Conservation (phyloP, 2,888 invertebrate species). For the Odontomyia ornata region DNA sequence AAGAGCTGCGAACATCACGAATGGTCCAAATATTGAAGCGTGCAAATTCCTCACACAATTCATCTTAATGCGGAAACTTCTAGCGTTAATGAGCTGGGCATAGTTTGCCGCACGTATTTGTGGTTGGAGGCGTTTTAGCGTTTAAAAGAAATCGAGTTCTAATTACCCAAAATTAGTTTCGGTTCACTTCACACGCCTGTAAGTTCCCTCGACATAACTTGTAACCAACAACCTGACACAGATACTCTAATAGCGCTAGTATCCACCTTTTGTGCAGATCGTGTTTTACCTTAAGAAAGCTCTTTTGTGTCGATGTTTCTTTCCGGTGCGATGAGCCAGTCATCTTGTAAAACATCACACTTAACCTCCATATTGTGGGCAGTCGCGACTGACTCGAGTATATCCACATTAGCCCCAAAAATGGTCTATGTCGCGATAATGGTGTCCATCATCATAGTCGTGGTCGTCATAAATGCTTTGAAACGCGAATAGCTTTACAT, state of each 20-base stretch:
- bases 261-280: neutral
- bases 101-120: no score
- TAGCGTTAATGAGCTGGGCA: no score
- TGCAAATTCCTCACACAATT: neutral
- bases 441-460: neutral
- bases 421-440: constrained; percentile 5
- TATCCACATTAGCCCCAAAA: constrained; percentile 31
- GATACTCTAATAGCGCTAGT: neutral
- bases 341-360: constrained; percentile 19
- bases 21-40: neutral
- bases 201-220: no score
- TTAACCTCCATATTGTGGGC: constrained; percentile 20
- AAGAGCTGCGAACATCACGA: neutral
- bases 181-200: no score
- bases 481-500: constrained; percentile 11
- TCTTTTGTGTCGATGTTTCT: neutral
- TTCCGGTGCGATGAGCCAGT: constrained; percentile 7
- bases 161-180: no score
- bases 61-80: neutral
- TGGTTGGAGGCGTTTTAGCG: no score
- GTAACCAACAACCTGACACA: neutral
- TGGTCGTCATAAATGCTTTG: neutral
- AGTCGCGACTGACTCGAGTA: neutral
- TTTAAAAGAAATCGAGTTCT: no score
- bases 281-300: constrained; percentile 16